Conservation (phyloP, 2,888 invertebrate genomes). For the Rotaria socialis region DNA sequence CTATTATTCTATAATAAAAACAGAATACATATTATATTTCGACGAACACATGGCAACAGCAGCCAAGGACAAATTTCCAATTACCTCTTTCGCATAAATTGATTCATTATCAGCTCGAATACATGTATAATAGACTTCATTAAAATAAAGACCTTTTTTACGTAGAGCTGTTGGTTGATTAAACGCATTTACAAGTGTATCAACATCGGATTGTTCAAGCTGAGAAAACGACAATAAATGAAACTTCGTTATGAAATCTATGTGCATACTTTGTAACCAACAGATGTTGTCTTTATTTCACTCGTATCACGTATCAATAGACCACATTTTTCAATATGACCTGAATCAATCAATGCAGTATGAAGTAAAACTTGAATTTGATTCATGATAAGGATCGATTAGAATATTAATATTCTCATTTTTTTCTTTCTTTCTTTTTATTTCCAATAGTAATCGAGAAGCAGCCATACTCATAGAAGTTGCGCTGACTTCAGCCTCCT, state of each 20-base stretch:
- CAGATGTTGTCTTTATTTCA: conserved; percentile 54
- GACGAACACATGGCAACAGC: not conserved
- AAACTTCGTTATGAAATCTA: not conserved
- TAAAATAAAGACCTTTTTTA: conserved; percentile 44
- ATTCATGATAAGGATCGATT: conserved; percentile 51
- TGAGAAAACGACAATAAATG: conserved; percentile 48
- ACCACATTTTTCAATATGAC: conserved; percentile 58
- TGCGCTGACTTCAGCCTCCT: conserved; percentile 54
- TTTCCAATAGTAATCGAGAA: not conserved
- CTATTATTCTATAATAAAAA: conserved; percentile 49
- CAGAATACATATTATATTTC: too few relatives aligned
- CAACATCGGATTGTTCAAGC: conserved; percentile 56
- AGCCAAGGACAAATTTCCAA: not conserved
- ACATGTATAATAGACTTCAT: conserved; percentile 42
- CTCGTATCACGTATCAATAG: conserved; percentile 55
- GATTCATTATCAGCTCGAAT: conserved; percentile 45
- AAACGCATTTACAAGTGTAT: conserved; percentile 53
- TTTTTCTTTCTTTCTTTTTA: not conserved
- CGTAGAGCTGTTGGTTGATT: conserved; percentile 40
- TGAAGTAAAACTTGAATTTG: conserved; percentile 58
- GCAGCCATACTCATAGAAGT: not conserved
- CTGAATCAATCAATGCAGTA: conserved; percentile 57
- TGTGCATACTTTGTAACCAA: conserved; percentile 55
- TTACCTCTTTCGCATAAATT: conserved; percentile 45
- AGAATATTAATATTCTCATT: not conserved